Conservation (phyloP, 2,888 invertebrate species). For the Xiphydria camelus region DNA sequence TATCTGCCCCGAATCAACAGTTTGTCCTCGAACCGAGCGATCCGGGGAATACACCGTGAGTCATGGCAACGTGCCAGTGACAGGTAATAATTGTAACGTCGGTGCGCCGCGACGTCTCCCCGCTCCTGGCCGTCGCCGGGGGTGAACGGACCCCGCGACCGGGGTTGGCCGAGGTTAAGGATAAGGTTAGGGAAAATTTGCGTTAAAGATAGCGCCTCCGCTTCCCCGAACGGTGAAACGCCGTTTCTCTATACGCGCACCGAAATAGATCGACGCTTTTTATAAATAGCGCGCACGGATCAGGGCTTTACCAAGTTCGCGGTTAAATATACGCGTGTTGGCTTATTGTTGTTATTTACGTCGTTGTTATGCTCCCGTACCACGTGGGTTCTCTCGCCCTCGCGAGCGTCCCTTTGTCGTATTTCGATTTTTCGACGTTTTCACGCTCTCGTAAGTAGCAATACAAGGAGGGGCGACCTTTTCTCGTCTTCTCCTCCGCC, state of each 20-base stretch:
- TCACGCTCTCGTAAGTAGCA: too few species aligned
- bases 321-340: slow-evolving; percentile 24
- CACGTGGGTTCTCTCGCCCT: slow-evolving; percentile 16
- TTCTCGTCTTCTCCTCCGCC: neutral
- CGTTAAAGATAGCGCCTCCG: slow-evolving; percentile 4
- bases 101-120: too few species aligned
- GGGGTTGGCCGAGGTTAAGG: slow-evolving; percentile 15
- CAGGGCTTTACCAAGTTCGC: slow-evolving; percentile 24
- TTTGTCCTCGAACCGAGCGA: too few species aligned
- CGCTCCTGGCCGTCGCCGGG: slow-evolving; percentile 1
- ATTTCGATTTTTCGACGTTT: too few species aligned
- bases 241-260: neutral
- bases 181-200: slow-evolving; percentile 11
- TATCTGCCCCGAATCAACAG: too few species aligned
- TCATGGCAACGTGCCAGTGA: too few species aligned
- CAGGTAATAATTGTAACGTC: too few species aligned
- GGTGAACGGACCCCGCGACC: slow-evolving; percentile 13
- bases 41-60: neutral
- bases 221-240: neutral
- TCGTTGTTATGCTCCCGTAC: slow-evolving; percentile 21
- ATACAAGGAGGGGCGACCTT: too few species aligned
- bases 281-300: slow-evolving; percentile 27
- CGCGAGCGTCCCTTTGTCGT: too few species aligned
- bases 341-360: slow-evolving; percentile 30
- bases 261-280: slow-evolving; percentile 27